Evolutionary conservation across 1,140 invertebrate genomes (phyloP).

Genomic region (Bombus turneri): DNA sequence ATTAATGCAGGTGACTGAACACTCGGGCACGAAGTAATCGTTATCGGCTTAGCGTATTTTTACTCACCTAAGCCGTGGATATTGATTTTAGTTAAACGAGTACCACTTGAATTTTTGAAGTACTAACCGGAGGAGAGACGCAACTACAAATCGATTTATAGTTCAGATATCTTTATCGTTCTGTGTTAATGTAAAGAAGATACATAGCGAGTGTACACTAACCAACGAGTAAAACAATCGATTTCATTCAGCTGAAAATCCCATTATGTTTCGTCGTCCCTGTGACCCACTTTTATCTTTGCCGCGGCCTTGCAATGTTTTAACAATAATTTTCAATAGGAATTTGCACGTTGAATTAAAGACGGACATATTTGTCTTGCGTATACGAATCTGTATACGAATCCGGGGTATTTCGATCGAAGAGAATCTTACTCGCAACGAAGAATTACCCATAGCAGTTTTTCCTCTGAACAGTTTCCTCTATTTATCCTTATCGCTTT

Average conservation of each 20-base stretch:
- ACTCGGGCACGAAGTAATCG: constrained; percentile 33
- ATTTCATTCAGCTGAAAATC: constrained; percentile 5
- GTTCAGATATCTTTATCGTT: constrained; percentile 12
- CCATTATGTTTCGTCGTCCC: too few relatives aligned
- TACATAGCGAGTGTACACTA: not conserved
- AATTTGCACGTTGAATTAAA: too few relatives aligned
- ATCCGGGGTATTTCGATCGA: too few relatives aligned
- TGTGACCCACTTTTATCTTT: too few relatives aligned
- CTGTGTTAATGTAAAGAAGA: not conserved
- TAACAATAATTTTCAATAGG: too few relatives aligned
- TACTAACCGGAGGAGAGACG: not conserved
- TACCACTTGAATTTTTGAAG: constrained; percentile 23
- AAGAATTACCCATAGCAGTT: too few relatives aligned
- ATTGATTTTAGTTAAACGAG: constrained; percentile 39
- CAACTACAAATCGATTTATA: constrained; percentile 2
- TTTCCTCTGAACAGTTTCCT: too few relatives aligned
- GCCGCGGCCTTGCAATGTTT: too few relatives aligned
- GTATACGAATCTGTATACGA: too few relatives aligned
- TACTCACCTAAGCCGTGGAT: constrained; percentile 10
- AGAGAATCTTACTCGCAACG: too few relatives aligned
- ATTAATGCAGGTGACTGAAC: constrained; percentile 37
- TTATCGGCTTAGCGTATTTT: constrained; percentile 46
- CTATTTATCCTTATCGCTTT: too few relatives aligned
- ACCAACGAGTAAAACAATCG: not conserved
- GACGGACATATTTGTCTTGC: too few relatives aligned